Percentiles rank a stretch among this genome's conserved stretches.
These are phyloP conservation scores for Trichogramma evanescens DNA, from an alignment of 2,888 invertebrate genomes.

Conservation along the genomic window DNA sequence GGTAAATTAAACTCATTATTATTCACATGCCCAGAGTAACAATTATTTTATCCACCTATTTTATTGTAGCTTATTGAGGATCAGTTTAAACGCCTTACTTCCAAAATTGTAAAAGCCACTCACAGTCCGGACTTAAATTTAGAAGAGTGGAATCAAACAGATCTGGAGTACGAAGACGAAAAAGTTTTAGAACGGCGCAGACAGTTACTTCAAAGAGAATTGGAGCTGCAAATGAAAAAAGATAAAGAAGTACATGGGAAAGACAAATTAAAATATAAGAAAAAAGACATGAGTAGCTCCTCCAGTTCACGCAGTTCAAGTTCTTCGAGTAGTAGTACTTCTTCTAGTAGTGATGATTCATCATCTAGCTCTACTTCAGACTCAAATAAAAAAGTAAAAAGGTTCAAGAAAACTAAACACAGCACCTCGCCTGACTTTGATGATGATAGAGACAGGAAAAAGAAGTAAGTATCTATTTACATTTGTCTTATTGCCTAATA, in stretches of 20 bases:
- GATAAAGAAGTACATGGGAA: constrained; percentile 65
- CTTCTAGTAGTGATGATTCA: constrained; percentile 59
- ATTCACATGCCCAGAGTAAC: neutral
- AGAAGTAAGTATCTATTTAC: constrained; percentile 30
- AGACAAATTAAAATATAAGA: constrained; percentile 55
- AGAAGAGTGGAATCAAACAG: constrained; percentile 72
- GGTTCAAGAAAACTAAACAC: constrained; percentile 50
- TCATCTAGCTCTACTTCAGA: constrained; percentile 57
- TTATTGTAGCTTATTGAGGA: constrained; percentile 52
- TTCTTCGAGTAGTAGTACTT: constrained; percentile 58
- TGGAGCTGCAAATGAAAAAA: constrained; percentile 72
- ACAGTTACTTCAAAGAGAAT: constrained; percentile 67
- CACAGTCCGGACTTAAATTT: constrained; percentile 60
- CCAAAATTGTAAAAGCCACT: constrained; percentile 54
- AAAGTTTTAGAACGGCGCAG: constrained; percentile 71
- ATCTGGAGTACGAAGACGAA: constrained; percentile 74
- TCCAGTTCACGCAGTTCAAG: constrained; percentile 61
- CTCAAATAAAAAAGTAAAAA: constrained; percentile 49
- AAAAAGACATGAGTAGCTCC: constrained; percentile 62
- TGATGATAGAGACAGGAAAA: constrained; percentile 51
- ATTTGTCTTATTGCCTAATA: neutral
- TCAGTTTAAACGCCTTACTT: constrained; percentile 59
- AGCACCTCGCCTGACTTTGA: constrained; percentile 63
- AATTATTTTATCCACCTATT: constrained; percentile 1
- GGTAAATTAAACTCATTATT: constrained; percentile 30